Conservation (phyloP, 2,888 invertebrate species). For the Dynastes maya region DNA sequence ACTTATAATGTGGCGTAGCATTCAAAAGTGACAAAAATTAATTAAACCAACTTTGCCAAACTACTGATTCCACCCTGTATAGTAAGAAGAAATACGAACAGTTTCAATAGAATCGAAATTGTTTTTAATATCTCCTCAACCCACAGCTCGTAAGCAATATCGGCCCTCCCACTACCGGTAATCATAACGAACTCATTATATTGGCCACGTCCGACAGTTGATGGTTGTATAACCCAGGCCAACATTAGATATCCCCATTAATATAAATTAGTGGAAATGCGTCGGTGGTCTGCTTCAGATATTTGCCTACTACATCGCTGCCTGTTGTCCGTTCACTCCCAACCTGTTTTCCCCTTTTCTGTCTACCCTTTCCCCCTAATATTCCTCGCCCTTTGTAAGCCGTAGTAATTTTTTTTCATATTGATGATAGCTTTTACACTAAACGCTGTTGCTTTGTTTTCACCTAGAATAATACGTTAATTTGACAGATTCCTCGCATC, state of each 20-base stretch:
- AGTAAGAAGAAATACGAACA: too few species aligned
- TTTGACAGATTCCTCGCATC: conserved; percentile 5
- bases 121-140: too few species aligned
- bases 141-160: background rate
- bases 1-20: too few species aligned
- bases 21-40: too few species aligned
- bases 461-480: conserved; percentile 42
- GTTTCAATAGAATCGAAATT: too few species aligned
- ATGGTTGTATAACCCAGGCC: conserved; percentile 65
- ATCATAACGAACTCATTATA: conserved; percentile 66
- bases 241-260: conserved; percentile 68
- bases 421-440: conserved; percentile 21
- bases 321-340: conserved; percentile 1
- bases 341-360: background rate
- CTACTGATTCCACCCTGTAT: too few species aligned
- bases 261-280: conserved; percentile 66
- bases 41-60: too few species aligned
- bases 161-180: conserved; percentile 55
- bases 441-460: conserved; percentile 38
- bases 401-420: conserved; percentile 8
- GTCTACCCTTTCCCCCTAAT: background rate
- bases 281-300: conserved; percentile 58
- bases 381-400: conserved; percentile 6
- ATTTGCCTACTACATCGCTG: conserved; percentile 52
- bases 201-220: conserved; percentile 65